Base-by-base conservation (phyloP, 2,797 vertebrate species). In the Monodelphis domestica region DNA sequence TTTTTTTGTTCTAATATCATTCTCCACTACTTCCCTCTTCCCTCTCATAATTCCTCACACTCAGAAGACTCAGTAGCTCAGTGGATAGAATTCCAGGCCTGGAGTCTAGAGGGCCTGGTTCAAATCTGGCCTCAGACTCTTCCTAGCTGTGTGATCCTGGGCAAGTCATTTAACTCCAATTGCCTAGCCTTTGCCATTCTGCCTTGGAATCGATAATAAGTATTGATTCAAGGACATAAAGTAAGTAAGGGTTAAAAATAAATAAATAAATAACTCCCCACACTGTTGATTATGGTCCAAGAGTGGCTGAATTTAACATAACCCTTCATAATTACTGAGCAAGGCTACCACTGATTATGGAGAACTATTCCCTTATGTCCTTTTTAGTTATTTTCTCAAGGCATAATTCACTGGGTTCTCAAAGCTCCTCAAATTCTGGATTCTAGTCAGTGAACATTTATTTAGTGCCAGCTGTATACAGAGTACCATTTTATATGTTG, bases 21-120 rank as follows among this genome's bases (percentile, higher is more conserved):
- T 91, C 91, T 95, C 91, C 89, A 92, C 38, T 91, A 15, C 33
- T 54, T 21, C 38, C 96, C 95, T 87, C 63, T 28, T 97, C 89
- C 53, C 70, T 84, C 88, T 95, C 84, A 89, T 89, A 91, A 96
- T 96, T 88, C 90, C 53, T 89, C 90, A 53, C 88, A 56, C 87
- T 55, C n/a, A n/a, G n/a, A n/a, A n/a, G n/a, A n/a, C n/a, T n/a
- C n/a, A n/a, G n/a, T n/a, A n/a, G n/a, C n/a, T n/a, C n/a, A n/a
- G n/a, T n/a, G n/a, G n/a, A n/a, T n/a, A n/a, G n/a, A n/a, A n/a
- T n/a, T n/a, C n/a, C n/a, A n/a, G n/a, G n/a, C n/a, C n/a, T n/a
- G n/a, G n/a, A n/a, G n/a, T n/a, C n/a, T n/a, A n/a, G n/a, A n/a
- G n/a, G n/a, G n/a, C n/a, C n/a, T n/a, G n/a, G n/a, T n/a, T n/a